phyloP scores from a whole-genome alignment of 2,797 vertebrate genomes.

The Rhynchonycteris naso region DNA sequence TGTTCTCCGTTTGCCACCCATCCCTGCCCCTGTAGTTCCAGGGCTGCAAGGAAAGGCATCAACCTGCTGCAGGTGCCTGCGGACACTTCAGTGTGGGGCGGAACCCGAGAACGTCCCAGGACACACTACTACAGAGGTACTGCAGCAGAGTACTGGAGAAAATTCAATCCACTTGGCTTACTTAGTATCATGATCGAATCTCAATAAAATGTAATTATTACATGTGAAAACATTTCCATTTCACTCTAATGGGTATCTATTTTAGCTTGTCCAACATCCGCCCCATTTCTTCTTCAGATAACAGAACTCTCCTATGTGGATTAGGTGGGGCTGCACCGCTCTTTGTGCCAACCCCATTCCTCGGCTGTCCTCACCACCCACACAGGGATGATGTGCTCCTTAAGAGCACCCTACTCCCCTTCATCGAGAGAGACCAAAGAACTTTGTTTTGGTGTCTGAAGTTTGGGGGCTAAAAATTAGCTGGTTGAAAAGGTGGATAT shows the following conservation, averaged over 20 bases:
- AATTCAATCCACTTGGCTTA: neutral
- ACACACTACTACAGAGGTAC: neutral
- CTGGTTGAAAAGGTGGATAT: neutral
- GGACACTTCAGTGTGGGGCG: conserved; percentile 66
- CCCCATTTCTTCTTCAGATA: neutral
- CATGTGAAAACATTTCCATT: neutral
- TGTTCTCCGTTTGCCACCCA: conserved; percentile 68
- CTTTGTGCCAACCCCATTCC: neutral
- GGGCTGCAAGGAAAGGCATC: conserved; percentile 58
- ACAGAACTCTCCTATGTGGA: neutral
- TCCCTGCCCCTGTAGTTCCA: conserved; percentile 55
- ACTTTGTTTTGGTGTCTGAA: neutral
- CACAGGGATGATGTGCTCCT: neutral
- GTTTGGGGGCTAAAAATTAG: neutral
- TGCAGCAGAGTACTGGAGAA: neutral
- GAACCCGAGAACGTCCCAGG: neutral
- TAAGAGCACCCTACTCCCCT: neutral
- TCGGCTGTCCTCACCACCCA: neutral
- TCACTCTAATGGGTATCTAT: neutral
- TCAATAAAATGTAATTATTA: neutral
- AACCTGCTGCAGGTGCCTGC: conserved; percentile 55
- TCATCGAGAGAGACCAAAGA: neutral
- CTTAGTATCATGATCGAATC: neutral
- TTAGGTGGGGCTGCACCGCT: neutral
- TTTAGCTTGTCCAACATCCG: neutral